Base-by-base conservation (phyloP, 37 sponge, comb jelly and placozoan species). In the Ephydatia muelleri region DNA sequence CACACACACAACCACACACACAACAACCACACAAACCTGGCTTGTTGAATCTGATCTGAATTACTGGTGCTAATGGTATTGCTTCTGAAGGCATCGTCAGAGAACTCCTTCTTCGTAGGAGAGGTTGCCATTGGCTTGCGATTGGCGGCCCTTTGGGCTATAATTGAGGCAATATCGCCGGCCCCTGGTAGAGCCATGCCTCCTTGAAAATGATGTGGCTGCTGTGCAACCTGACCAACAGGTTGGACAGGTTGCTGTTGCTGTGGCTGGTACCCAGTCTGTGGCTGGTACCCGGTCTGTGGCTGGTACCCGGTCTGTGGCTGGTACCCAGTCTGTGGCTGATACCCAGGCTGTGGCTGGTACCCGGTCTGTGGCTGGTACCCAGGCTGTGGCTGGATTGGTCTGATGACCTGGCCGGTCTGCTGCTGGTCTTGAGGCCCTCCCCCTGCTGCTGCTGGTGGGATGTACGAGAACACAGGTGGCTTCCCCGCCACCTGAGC, bases 101-200 rank as follows among this genome's bases (percentile, higher is more conserved):
- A 38, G 48, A 80, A 72, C 14, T 85, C 86, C 78, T 90, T 90
- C 73, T 48, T 81, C 5, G 91, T 90, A 29, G 91, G 91, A 13
- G 82, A 82, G 11, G 82, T 68, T 19, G 65, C 35, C 79, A 86
- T 91, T 2, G 87, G 91, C 32, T 86, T 91, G 2, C 91, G 82
- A 66, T 70, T 87, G 38, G 94, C 91, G 38, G 84, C 88, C 81
- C 83, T 86, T 47, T 84, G 84, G 28, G 90, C 91, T 30, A 93
- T 90, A 82, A 83, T 79, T 0, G 90, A 70, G 14, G 94, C 94
- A 9, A 93, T 34, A 26, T 83, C 83, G 40, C 65, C 65, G 23
- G 84, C 89, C 39, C 69, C 70, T 4, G 77, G 32, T 48, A 78
- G 72, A 21, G 47, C 79, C 39, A 26, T 39, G n/a, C 76, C 32